Evolutionary conservation across 2,888 invertebrate species (phyloP).

Genomic region (Dugesia japonica): DNA sequence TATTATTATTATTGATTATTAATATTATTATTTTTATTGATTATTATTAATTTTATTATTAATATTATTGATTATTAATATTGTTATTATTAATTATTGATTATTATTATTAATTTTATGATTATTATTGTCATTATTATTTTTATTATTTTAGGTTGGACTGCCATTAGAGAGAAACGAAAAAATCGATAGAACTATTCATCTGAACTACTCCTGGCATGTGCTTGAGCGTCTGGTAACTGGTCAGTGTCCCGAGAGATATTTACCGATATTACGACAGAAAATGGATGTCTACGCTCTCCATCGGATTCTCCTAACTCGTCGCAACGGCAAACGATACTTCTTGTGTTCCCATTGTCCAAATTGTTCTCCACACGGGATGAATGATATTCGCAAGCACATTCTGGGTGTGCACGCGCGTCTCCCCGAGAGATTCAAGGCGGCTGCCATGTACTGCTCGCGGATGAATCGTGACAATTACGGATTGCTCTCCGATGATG

Average conservation of each 20-base stretch:
- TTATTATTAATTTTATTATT: background rate
- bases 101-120: background rate
- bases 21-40: background rate
- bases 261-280: background rate
- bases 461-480: slow-evolving; percentile 31
- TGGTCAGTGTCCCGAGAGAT: background rate
- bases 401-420: slow-evolving; percentile 34
- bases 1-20: background rate
- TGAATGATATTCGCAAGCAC: slow-evolving; percentile 35
- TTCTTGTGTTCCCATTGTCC: slow-evolving; percentile 31
- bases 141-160: background rate
- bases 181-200: slow-evolving; percentile 21
- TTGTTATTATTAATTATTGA: no score
- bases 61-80: background rate
- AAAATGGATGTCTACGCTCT: slow-evolving; percentile 32
- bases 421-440: slow-evolving; percentile 32
- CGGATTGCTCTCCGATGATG: slow-evolving; percentile 29
- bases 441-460: slow-evolving; percentile 28
- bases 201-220: slow-evolving; percentile 25
- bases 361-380: slow-evolving; percentile 30
- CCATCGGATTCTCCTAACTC: slow-evolving; percentile 27
- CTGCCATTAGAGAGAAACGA: slow-evolving; percentile 14
- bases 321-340: background rate
- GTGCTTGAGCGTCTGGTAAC: slow-evolving; percentile 20
- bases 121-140: background rate